phyloP scores from a whole-genome alignment of 2,797 vertebrate genomes.

The Pseudomugil tenellus region DNA sequence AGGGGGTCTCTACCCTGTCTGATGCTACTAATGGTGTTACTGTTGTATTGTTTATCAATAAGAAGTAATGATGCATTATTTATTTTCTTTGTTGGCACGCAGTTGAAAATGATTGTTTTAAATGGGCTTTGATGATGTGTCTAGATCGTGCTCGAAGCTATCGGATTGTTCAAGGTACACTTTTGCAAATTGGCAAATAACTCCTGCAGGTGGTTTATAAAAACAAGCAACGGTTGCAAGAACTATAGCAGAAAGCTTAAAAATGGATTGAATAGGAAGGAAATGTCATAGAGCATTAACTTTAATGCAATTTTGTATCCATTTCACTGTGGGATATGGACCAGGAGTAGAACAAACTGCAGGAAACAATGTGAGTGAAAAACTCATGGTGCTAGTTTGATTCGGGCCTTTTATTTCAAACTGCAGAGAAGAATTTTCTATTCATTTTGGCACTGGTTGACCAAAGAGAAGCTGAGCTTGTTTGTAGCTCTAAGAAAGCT shows the following conservation, averaged over 20 bases:
- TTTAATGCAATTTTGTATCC: slow-evolving; percentile 57
- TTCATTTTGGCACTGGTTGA: slow-evolving; percentile 62
- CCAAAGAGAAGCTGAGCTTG: slow-evolving; percentile 56
- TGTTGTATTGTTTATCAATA: slow-evolving; percentile 57
- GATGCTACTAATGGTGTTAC: slow-evolving; percentile 59
- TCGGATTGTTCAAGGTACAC: slow-evolving; percentile 50
- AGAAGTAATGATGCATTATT: slow-evolving; percentile 62
- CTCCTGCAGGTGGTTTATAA: slow-evolving; percentile 84
- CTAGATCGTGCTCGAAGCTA: slow-evolving; percentile 31
- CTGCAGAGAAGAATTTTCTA: slow-evolving; percentile 86
- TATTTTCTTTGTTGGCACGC: slow-evolving; percentile 37
- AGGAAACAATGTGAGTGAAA: slow-evolving; percentile 90
- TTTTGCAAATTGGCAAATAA: slow-evolving; percentile 65
- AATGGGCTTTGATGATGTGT: slow-evolving; percentile 20
- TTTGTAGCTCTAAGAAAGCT: slow-evolving; percentile 81
- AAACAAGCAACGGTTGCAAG: slow-evolving; percentile 30
- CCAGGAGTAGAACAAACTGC: slow-evolving; percentile 85
- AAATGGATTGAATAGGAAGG: slow-evolving; percentile 16
- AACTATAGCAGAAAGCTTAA: slow-evolving; percentile 29
- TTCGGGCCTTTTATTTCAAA: slow-evolving; percentile 89
- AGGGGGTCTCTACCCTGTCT: slow-evolving; percentile 80
- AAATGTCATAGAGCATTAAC: slow-evolving; percentile 54
- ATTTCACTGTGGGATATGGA: slow-evolving; percentile 70
- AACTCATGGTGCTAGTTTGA: slow-evolving; percentile 86
- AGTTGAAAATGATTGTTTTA: slow-evolving; percentile 26